phyloP scores from a whole-genome alignment of 2,113 vertebrate species.

The Anser brachyrhynchus region DNA sequence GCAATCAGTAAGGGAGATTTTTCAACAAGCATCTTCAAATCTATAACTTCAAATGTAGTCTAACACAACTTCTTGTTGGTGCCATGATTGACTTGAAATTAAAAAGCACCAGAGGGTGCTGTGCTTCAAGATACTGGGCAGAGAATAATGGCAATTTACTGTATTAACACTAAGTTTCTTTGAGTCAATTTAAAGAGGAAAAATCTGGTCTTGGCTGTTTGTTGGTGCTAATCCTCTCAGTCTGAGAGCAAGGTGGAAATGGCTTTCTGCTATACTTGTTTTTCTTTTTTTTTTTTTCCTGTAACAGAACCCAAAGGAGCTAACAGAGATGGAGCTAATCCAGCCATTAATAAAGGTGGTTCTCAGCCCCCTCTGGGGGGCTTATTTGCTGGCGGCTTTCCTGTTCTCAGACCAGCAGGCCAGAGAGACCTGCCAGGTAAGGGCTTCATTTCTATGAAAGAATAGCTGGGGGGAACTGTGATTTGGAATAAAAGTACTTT shows the following conservation, averaged over 20 bases:
- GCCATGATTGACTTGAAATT: not conserved
- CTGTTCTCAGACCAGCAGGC: constrained; percentile 87
- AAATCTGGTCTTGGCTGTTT: not conserved
- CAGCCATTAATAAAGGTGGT: constrained; percentile 63
- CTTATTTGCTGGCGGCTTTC: constrained; percentile 94
- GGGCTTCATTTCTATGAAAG: not conserved
- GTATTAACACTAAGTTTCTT: not conserved
- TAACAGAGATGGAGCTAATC: constrained; percentile 71
- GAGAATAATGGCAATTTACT: not conserved
- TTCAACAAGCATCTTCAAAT: too few species aligned
- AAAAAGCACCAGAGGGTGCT: constrained; percentile 47
- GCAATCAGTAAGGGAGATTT: not conserved
- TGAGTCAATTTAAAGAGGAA: not conserved
- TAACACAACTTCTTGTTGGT: not conserved
- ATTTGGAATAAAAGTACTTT: not conserved
- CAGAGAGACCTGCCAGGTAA: constrained; percentile 87
- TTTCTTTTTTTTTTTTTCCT: not conserved
- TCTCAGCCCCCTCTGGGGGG: constrained; percentile 82
- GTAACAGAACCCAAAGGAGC: constrained; percentile 79
- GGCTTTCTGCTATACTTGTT: not conserved
- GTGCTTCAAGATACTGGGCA: not conserved
- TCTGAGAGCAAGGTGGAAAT: not conserved
- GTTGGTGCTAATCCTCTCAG: not conserved
- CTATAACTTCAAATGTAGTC: not conserved
- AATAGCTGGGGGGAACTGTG: not conserved